Percentiles rank a stretch among this genome's conserved stretches.
Conservation (phyloP, 2,797 vertebrate species). For the Lycodopsis pacificus region DNA sequence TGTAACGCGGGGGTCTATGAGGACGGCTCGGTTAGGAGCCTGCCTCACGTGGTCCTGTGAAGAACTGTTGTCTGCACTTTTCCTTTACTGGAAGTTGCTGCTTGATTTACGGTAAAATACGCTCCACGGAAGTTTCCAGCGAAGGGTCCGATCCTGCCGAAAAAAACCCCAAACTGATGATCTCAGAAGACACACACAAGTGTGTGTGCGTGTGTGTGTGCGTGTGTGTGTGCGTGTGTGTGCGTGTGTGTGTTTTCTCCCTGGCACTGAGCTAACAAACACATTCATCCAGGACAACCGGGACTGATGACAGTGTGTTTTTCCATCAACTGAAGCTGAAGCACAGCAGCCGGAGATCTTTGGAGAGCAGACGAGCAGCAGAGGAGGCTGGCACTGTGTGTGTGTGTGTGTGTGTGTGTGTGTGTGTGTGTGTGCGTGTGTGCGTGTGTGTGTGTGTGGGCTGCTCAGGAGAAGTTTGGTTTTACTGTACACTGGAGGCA, state of each 20-base stretch:
- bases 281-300: not conserved
- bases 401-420: too few relatives aligned
- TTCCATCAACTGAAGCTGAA: slow-evolving; percentile 30
- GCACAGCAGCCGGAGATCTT: slow-evolving; percentile 13
- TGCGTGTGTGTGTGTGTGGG: slow-evolving; percentile 38
- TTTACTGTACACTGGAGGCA: slow-evolving; percentile 48
- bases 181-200: not conserved
- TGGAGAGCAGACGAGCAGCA: slow-evolving; percentile 31
- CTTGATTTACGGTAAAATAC: not conserved
- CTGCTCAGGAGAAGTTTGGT: slow-evolving; percentile 36
- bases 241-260: not conserved
- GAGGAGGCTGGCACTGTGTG: slow-evolving; percentile 29
- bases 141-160: not conserved
- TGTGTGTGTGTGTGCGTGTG: not conserved
- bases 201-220: not conserved
- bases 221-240: too few relatives aligned
- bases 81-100: too few relatives aligned
- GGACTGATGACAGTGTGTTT: slow-evolving; percentile 33
- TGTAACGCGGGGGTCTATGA: too few relatives aligned
- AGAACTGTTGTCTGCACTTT: too few relatives aligned
- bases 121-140: not conserved
- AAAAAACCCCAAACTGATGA: not conserved
- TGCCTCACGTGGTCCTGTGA: too few relatives aligned
- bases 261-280: not conserved
- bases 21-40: too few relatives aligned